phyloP scores from a whole-genome alignment of 2,113 vertebrate species.

The Corythaixoides concolor region DNA sequence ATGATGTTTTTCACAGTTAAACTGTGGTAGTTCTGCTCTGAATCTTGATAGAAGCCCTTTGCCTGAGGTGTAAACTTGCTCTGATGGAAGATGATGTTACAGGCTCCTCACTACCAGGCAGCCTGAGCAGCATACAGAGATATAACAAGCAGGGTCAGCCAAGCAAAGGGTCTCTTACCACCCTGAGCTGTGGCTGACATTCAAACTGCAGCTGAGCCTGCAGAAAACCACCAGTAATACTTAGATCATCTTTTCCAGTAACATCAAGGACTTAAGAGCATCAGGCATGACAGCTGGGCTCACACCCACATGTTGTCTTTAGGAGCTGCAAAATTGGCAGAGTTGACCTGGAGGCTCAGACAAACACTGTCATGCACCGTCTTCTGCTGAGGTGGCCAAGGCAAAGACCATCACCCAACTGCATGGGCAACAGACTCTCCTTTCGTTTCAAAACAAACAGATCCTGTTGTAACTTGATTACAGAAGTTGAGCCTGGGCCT shows the following conservation, averaged over 20 bases:
- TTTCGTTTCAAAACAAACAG: neutral
- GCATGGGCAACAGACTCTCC: too few relatives aligned
- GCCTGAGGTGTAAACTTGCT: neutral
- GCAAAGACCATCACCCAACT: neutral
- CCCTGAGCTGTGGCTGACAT: neutral
- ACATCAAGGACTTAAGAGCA: neutral
- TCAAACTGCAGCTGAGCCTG: neutral
- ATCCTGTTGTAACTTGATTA: neutral
- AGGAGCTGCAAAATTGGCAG: neutral
- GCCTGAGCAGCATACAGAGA: neutral
- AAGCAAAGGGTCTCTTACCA: neutral
- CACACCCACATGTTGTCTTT: neutral
- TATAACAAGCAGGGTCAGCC: neutral
- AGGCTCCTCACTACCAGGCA: neutral
- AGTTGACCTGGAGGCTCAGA: neutral
- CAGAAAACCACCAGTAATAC: neutral
- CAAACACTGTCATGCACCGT: neutral
- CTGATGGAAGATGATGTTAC: neutral
- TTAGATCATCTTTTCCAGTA: neutral
- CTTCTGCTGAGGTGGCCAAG: neutral
- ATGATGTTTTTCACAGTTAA: neutral
- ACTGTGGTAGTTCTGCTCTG: neutral
- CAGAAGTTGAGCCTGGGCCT: neutral
- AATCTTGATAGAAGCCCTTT: neutral
- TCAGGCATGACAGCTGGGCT: neutral